phyloP scores from a whole-genome alignment of 2,797 vertebrate species.

The Ataeniobius toweri region DNA sequence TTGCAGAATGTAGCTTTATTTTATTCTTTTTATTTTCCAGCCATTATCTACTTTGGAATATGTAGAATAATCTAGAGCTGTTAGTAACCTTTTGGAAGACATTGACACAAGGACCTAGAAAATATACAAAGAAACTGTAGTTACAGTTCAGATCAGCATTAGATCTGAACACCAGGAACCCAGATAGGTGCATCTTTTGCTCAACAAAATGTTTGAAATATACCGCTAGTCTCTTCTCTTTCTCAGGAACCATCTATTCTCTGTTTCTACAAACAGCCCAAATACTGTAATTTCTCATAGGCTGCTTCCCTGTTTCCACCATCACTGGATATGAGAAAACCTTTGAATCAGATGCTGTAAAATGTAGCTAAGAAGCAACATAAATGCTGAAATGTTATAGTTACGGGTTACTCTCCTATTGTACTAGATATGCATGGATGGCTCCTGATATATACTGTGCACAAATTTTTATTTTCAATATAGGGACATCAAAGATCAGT shows the following conservation, averaged over 20 bases:
- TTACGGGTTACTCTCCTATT: conserved; percentile 22
- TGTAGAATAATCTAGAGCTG: neutral
- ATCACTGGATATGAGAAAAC: conserved; percentile 36
- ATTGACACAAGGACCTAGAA: neutral
- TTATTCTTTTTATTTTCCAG: neutral
- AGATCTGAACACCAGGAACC: neutral
- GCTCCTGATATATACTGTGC: neutral
- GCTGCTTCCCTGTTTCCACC: conserved; percentile 45
- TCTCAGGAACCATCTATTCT: conserved; percentile 32
- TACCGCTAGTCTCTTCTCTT: conserved; percentile 37
- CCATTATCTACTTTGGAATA: neutral
- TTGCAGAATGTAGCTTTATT: neutral
- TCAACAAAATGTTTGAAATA: conserved; percentile 58
- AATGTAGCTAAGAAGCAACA: conserved; percentile 33
- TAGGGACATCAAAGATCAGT: conserved; percentile 41
- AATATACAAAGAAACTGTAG: neutral
- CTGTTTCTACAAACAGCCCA: conserved; percentile 35
- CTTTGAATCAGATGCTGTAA: conserved; percentile 43
- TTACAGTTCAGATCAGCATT: neutral
- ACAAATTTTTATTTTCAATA: conserved; percentile 42
- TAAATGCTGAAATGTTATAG: conserved; percentile 30
- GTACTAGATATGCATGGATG: neutral
- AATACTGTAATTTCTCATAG: conserved; percentile 29
- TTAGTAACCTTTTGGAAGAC: neutral
- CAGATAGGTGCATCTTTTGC: conserved; percentile 2